These are phyloP conservation scores for Piezodorus guildinii DNA, from an alignment of 1,140 invertebrate species.

Conservation along the genomic window DNA sequence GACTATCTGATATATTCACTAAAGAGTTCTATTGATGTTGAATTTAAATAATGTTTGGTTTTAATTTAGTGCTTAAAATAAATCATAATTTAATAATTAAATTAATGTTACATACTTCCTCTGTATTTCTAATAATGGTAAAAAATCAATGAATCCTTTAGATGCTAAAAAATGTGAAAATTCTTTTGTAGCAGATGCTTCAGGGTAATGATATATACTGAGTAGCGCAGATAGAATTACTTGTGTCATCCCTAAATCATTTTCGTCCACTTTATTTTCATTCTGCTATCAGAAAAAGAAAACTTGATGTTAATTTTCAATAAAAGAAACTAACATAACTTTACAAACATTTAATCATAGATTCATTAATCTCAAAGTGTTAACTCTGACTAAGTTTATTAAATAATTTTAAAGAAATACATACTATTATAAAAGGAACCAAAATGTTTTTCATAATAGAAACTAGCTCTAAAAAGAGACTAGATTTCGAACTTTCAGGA, in stretches of 20 bases:
- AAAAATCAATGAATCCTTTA: background rate
- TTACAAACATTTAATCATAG: no score
- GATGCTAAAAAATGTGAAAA: slow-evolving; percentile 4
- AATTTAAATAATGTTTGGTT: no score
- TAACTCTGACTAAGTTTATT: no score
- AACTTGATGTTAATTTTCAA: background rate
- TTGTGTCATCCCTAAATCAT: background rate
- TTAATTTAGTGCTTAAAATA: no score
- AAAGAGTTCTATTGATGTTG: no score
- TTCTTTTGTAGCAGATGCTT: background rate
- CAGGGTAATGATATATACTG: slow-evolving; percentile 6
- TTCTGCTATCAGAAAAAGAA: background rate
- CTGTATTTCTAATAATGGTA: background rate
- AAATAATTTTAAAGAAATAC: background rate
- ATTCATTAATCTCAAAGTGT: no score
- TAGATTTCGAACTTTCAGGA: background rate
- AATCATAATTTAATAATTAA: background rate
- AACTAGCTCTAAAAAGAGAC: background rate
- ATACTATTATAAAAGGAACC: background rate
- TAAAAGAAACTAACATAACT: no score
- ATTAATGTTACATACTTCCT: slow-evolving; percentile 3
- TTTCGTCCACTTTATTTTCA: background rate
- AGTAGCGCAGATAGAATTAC: background rate
- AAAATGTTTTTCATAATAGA: background rate
- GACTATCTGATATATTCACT: no score